Conservation (phyloP, 2,113 vertebrate genomes). For the Mobula hypostoma region DNA sequence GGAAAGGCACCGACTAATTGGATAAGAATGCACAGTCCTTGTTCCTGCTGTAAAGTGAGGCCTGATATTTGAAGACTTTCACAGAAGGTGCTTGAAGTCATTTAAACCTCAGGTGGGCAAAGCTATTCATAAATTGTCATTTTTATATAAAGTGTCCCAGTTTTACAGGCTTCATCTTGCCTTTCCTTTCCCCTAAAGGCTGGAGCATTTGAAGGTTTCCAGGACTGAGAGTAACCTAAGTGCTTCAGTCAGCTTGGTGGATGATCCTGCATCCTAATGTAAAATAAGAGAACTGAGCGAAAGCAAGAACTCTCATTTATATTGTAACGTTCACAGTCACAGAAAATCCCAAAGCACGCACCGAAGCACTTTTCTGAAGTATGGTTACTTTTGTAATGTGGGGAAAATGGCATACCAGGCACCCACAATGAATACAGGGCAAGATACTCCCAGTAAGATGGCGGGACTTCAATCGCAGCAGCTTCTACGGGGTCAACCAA, state of each 20-base stretch:
- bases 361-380: background rate
- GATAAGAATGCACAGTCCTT: background rate
- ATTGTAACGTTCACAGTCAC: background rate
- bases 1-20: background rate
- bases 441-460: background rate
- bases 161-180: background rate
- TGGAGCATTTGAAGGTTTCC: background rate
- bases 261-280: background rate
- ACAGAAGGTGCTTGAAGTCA: background rate
- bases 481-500: too few species aligned
- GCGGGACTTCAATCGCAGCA: too few species aligned
- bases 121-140: constrained; percentile 5
- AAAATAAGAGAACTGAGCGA: background rate
- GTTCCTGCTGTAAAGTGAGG: background rate
- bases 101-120: background rate
- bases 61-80: background rate
- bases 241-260: background rate
- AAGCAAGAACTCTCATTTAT: background rate
- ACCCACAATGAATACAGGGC: background rate
- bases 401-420: background rate
- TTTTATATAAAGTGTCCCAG: constrained; percentile 1
- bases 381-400: background rate
- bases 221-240: background rate
- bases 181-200: background rate
- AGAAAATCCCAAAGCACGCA: background rate